Percentiles rank a stretch among this genome's conserved stretches.
Conservation (phyloP, 2,797 vertebrate genomes). For the Capromys pilorides region DNA sequence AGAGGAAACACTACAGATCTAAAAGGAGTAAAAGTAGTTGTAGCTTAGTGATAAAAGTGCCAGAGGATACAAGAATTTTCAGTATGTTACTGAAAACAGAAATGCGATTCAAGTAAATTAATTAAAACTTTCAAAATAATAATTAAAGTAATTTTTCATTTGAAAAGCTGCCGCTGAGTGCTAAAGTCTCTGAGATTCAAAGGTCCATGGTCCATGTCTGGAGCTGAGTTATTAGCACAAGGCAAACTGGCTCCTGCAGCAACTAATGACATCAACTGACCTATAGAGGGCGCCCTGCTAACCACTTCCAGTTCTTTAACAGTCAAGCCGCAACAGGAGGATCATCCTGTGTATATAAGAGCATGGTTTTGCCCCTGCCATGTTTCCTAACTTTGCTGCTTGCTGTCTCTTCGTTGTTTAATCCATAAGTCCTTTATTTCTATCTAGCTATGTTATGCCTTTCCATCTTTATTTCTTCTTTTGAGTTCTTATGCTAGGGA, state of each 20-base stretch:
- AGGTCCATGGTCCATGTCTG: not conserved
- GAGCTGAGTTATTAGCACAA: not conserved
- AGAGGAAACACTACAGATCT: not conserved
- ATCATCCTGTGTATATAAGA: too few relatives aligned
- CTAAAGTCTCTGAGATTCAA: not conserved
- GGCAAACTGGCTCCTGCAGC: not conserved
- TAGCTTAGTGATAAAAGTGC: not conserved
- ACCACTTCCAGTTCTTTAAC: not conserved
- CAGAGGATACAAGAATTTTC: not conserved
- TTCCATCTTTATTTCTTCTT: too few relatives aligned
- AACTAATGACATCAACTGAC: not conserved
- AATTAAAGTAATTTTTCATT: not conserved
- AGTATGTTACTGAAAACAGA: constrained; percentile 7
- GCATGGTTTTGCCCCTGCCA: too few relatives aligned
- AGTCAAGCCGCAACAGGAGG: not conserved
- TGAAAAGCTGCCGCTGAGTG: not conserved
- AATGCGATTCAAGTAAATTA: not conserved
- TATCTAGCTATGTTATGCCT: too few relatives aligned
- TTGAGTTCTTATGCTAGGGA: too few relatives aligned
- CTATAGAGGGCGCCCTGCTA: constrained; percentile 66
- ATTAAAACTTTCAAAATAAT: not conserved
- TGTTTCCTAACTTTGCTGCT: too few relatives aligned
- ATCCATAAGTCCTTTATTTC: too few relatives aligned
- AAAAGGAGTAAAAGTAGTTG: not conserved
- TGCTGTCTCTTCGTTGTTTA: too few relatives aligned